Evolutionary conservation across 2,113 vertebrate species (phyloP).

Genomic region (Astur gentilis): DNA sequence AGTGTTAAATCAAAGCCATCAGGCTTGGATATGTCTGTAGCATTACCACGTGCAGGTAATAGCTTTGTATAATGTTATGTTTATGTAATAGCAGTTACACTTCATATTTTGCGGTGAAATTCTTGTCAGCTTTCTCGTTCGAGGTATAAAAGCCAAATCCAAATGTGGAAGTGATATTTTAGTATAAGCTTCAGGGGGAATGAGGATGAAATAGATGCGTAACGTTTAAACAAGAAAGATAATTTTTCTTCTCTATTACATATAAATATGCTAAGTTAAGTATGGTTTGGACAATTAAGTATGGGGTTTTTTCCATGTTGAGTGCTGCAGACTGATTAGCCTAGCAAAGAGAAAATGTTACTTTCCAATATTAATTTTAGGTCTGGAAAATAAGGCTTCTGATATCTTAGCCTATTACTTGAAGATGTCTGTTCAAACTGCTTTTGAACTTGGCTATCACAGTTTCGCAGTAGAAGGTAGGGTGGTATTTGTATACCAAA

Average conservation of each 20-base stretch:
- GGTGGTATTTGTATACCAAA: not conserved
- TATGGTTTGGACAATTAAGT: not conserved
- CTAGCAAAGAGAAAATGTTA: not conserved
- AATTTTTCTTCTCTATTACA: not conserved
- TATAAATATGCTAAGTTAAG: not conserved
- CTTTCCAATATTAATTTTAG: not conserved
- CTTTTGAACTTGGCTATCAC: slow-evolving; percentile 27
- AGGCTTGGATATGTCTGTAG: not conserved
- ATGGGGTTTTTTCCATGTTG: not conserved
- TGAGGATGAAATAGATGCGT: not conserved
- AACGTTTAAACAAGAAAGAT: not conserved
- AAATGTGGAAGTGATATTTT: not conserved
- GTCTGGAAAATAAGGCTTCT: not conserved
- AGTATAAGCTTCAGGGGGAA: not conserved
- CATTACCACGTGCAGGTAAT: not conserved
- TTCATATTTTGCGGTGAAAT: not conserved
- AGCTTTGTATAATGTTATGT: not conserved
- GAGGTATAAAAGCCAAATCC: not conserved
- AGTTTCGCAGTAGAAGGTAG: not conserved
- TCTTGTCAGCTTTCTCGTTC: not conserved
- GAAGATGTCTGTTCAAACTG: not conserved
- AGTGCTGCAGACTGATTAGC: not conserved
- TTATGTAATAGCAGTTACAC: not conserved
- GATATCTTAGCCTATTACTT: not conserved
- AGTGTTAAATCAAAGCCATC: not conserved